A percentile compares a stretch with the other conserved stretches of the same genome.
Evolutionary conservation across 2,888 invertebrate species (phyloP).

Genomic region (Harpalus rufipes): DNA sequence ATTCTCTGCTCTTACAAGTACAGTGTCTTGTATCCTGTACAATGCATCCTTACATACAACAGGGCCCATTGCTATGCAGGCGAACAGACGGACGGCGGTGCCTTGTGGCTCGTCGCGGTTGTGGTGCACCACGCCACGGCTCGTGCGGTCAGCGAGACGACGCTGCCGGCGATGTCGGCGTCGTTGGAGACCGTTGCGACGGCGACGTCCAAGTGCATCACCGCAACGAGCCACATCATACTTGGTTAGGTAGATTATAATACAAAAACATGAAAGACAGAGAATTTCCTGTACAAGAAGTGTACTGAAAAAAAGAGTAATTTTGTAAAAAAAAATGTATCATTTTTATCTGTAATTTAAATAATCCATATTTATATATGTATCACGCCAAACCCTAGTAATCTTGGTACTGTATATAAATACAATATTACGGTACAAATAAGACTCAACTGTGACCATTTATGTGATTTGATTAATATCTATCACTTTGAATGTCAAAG

Average conservation of each 20-base stretch:
- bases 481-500: no score
- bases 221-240: constrained; percentile 23
- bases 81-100: not conserved
- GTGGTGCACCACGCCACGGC: not conserved
- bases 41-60: not conserved
- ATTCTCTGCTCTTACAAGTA: no score
- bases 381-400: no score
- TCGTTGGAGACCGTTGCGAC: not conserved
- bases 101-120: not conserved
- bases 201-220: constrained; percentile 33
- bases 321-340: no score
- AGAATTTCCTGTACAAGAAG: no score
- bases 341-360: not conserved
- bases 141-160: constrained; percentile 15
- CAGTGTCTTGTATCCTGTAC: no score
- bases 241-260: not conserved
- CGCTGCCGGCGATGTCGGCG: not conserved
- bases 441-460: no score
- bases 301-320: no score
- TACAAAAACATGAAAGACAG: no score
- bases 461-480: no score
- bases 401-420: no score
- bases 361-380: not conserved
- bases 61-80: not conserved
- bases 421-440: no score